phyloP scores from a whole-genome alignment of 2,113 vertebrate species.

The Serilophus lunatus region DNA sequence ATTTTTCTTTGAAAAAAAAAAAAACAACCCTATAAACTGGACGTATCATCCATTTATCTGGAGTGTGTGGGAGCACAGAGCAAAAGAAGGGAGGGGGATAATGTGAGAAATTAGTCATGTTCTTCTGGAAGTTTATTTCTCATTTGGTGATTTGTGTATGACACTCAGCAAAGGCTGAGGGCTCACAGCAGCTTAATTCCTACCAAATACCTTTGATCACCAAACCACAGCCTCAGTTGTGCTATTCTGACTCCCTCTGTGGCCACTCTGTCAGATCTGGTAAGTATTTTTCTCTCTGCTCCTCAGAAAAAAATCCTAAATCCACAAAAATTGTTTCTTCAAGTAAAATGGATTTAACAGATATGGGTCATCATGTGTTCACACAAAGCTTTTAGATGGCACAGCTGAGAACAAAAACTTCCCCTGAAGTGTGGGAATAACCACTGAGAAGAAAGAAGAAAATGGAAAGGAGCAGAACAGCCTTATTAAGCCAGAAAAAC shows the following conservation, averaged over 20 bases:
- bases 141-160: background rate
- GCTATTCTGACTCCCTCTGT: background rate
- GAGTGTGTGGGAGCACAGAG: background rate
- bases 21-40: background rate
- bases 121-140: slow-evolving; percentile 30
- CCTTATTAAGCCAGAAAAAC: background rate
- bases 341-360: background rate
- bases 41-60: background rate
- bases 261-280: background rate
- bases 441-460: background rate
- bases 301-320: background rate
- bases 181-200: background rate
- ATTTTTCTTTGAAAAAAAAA: slow-evolving; percentile 35
- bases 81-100: background rate
- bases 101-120: background rate
- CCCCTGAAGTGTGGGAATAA: background rate
- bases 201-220: background rate
- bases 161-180: background rate
- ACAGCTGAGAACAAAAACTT: background rate
- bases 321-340: background rate
- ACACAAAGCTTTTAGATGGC: background rate
- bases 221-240: background rate
- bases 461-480: background rate
- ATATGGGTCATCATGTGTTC: background rate
- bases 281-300: background rate